Conservation (phyloP, 2,888 invertebrate genomes). For the Mystacides longicornis region DNA sequence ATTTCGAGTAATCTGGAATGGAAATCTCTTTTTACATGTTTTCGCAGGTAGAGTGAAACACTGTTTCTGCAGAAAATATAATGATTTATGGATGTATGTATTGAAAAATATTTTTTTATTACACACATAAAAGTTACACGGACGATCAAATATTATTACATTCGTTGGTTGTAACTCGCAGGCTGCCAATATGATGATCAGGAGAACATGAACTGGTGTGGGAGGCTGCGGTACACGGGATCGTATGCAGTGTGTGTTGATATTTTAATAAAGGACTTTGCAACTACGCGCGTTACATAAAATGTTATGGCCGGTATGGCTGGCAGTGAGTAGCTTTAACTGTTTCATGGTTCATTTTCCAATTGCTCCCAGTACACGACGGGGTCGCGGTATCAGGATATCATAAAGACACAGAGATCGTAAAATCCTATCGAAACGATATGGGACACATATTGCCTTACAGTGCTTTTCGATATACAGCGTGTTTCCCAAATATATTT, state of each 20-base stretch:
- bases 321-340: background rate
- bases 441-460: background rate
- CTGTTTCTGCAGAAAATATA: background rate
- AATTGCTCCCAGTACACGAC: conserved; percentile 3
- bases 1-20: too few species aligned
- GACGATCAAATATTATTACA: background rate
- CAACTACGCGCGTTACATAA: too few species aligned
- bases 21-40: background rate
- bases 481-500: background rate
- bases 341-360: conserved; percentile 3
- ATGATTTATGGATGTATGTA: background rate
- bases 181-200: background rate
- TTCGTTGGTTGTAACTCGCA: background rate
- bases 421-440: background rate
- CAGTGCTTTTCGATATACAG: background rate
- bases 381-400: conserved; percentile 3
- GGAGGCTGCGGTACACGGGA: background rate
- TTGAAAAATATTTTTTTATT: conserved; percentile 1
- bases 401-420: background rate
- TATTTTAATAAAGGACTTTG: background rate
- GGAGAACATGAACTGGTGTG: background rate
- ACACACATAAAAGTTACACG: background rate
- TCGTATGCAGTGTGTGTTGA: background rate
- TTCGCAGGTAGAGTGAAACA: background rate
- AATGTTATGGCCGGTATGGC: background rate